Conservation (phyloP, 2,888 invertebrate genomes). For the Sinelater perroti region DNA sequence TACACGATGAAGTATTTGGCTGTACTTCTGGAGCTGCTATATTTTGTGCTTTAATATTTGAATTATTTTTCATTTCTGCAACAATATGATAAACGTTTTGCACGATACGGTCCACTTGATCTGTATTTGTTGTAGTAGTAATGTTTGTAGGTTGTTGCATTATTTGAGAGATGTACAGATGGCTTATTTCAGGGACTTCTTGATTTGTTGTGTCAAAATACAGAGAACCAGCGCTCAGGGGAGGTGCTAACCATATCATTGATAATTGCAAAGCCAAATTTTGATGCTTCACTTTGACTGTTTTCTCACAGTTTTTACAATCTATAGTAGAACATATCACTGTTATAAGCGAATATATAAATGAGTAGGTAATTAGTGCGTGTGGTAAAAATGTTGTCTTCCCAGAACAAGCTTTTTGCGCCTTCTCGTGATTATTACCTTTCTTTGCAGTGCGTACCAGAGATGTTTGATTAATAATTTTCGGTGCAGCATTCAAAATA, state of each 20-base stretch:
- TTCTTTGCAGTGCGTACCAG: too few relatives aligned
- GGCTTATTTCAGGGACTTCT: background rate
- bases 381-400: constrained; percentile 48
- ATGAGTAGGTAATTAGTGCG: constrained; percentile 52
- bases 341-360: constrained; percentile 51
- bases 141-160: constrained; percentile 49
- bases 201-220: constrained; percentile 42
- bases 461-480: too few relatives aligned
- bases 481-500: too few relatives aligned
- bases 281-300: background rate
- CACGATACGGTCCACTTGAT: constrained; percentile 50
- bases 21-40: too few relatives aligned
- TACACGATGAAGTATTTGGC: too few relatives aligned
- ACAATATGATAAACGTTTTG: constrained; percentile 53
- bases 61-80: background rate
- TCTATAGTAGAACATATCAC: constrained; percentile 48
- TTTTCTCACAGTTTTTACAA: constrained; percentile 42
- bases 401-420: too few relatives aligned
- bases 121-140: constrained; percentile 38
- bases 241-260: constrained; percentile 45
- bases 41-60: too few relatives aligned
- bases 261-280: constrained; percentile 21
- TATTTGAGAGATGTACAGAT: constrained; percentile 42
- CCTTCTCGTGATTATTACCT: too few relatives aligned
- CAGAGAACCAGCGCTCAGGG: constrained; percentile 42